Conservation (phyloP, 2,888 invertebrate species). For the Amblyjoppa proteus region DNA sequence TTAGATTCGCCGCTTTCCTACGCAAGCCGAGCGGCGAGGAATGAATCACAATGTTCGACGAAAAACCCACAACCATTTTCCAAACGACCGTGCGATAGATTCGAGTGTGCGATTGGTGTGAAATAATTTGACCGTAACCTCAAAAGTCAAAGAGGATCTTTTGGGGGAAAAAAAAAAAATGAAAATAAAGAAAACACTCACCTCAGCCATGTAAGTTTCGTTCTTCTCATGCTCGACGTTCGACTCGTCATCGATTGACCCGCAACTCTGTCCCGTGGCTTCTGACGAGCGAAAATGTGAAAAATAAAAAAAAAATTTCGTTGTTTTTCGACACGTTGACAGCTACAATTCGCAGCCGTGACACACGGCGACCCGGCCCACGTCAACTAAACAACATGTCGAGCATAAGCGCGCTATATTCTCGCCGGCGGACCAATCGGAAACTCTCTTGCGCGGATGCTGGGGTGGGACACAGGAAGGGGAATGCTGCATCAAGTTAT, state of each 20-base stretch:
- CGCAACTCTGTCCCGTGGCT: neutral
- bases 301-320: too few species aligned
- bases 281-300: neutral
- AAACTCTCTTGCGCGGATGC: too few species aligned
- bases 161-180: neutral
- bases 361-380: slow-evolving; percentile 52
- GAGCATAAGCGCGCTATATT: slow-evolving; percentile 18
- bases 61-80: neutral
- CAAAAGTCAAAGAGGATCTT: neutral
- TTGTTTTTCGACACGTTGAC: slow-evolving; percentile 38
- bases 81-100: neutral
- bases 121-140: slow-evolving; percentile 51
- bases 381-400: slow-evolving; percentile 60
- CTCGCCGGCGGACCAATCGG: neutral
- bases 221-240: slow-evolving; percentile 59
- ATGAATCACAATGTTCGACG: neutral
- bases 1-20: too few species aligned
- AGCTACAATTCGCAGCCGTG: slow-evolving; percentile 21
- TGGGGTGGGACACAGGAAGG: too few species aligned
- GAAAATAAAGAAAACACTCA: slow-evolving; percentile 20
- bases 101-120: slow-evolving; percentile 10
- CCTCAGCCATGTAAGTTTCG: slow-evolving; percentile 53
- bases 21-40: too few species aligned
- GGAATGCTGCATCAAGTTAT: too few species aligned
- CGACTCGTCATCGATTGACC: slow-evolving; percentile 28